phyloP scores from a whole-genome alignment of 2,113 vertebrate genomes.

The Sinocyclocheilus maitianheensis region DNA sequence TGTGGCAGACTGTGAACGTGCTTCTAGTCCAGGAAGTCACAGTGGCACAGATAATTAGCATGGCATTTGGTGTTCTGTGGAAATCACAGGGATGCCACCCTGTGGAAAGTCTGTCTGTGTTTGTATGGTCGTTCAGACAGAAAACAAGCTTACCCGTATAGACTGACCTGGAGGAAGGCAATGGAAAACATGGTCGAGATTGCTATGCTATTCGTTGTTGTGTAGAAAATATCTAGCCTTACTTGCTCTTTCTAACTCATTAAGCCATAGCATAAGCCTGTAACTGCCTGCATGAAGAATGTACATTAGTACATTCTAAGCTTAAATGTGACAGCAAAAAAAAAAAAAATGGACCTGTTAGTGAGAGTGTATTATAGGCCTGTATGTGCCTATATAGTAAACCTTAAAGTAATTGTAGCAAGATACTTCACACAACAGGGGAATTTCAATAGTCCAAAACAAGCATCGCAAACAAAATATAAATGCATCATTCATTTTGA shows the following conservation, averaged over 20 bases:
- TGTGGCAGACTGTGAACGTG: constrained; percentile 42
- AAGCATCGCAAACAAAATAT: too few relatives aligned
- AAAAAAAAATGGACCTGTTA: too few relatives aligned
- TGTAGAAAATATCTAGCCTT: not conserved
- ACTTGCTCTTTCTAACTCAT: not conserved
- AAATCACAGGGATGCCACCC: constrained; percentile 33
- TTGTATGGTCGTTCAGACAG: constrained; percentile 17
- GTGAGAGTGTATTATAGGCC: too few relatives aligned
- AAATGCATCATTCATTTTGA: too few relatives aligned
- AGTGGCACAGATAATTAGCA: constrained; percentile 43
- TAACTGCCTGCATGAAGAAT: not conserved
- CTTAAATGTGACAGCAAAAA: not conserved
- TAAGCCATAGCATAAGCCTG: not conserved
- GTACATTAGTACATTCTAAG: not conserved
- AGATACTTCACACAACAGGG: too few relatives aligned
- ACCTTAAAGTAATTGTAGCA: not conserved
- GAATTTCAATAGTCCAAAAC: too few relatives aligned
- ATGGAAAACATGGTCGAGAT: not conserved
- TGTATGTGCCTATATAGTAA: not conserved
- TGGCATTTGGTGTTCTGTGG: constrained; percentile 31
- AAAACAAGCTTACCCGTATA: constrained; percentile 5
- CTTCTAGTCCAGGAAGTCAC: constrained; percentile 37
- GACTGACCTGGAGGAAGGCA: not conserved
- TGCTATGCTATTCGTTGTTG: not conserved
- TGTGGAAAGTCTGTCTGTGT: constrained; percentile 24